Evolutionary conservation across 2,888 invertebrate species (phyloP), one percentile per base, ranked within the genome.

Genomic region (Eupithecia subumbrata): DNA sequence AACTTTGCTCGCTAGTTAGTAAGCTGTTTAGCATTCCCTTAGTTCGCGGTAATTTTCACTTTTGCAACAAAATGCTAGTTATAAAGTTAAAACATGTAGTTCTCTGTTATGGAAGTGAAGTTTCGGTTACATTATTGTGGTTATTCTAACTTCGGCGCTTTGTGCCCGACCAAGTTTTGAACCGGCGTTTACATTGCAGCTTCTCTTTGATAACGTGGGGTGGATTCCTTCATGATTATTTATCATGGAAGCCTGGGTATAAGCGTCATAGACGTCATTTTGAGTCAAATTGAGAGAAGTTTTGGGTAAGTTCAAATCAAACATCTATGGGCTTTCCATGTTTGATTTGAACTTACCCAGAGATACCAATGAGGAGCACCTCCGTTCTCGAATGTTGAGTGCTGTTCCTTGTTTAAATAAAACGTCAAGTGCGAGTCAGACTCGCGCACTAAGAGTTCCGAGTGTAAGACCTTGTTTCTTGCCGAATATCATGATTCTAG

Each of bases 31-130:
- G 40, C 68, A 68, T 68, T 52, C 69, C 18, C 34, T 14, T 70
- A 70, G 70, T 70, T 70, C 14, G 56, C 25, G 25, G 22, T 56
- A 67, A 70, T 52, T 64, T 67, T 56, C 34, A 43, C 63, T 69
- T 74, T 18, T 63, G 2, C 48, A 71, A 69, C 72, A 72, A 75
- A 75, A 75, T 69, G 64, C 72, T 69, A 64, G 72, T 75, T 75
- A 52, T 25, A 72, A 71, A 72, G 40, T 75, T 66, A 56, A 52
- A 52, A 66, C 45, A 56, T 56, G 25, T 56, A 70, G 70, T 64
- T 72, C 64, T 40, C 37, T 63, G 75, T 22, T 45, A 37, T 72
- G 71, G 52, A 72, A 72, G 69, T 75, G 52, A 64, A 52, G 69
- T 75, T 72, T 72, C 64, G 45, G 69, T 64, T 69, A 72, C 60